These are phyloP conservation scores for Chloroceryle inda DNA, from an alignment of 2,797 vertebrate species.

Conservation along the genomic window DNA sequence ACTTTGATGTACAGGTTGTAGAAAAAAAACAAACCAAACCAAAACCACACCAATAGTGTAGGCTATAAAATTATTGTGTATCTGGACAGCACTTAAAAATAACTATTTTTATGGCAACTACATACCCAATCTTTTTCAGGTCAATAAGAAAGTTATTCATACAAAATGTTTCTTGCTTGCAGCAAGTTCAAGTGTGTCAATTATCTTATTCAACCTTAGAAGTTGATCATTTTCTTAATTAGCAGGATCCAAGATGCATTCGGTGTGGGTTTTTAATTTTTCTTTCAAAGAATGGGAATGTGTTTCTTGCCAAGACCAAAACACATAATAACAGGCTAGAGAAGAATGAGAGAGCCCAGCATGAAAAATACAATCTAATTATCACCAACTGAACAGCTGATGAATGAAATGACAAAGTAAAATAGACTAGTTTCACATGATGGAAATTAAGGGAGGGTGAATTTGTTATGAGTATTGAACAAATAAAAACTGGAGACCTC, in stretches of 20 bases:
- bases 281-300: background rate
- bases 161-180: background rate
- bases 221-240: conserved; percentile 58
- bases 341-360: conserved; percentile 14
- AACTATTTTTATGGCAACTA: conserved; percentile 47
- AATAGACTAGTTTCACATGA: background rate
- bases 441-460: background rate
- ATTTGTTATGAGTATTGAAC: background rate
- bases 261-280: background rate
- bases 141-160: background rate
- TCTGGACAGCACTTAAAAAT: background rate
- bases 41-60: background rate
- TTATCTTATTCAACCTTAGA: conserved; percentile 38
- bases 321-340: background rate
- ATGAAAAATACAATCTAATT: conserved; percentile 39
- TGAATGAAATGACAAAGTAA: conserved; percentile 3
- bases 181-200: background rate
- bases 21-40: background rate
- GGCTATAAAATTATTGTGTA: background rate
- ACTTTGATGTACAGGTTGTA: conserved; percentile 51
- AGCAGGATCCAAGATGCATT: conserved; percentile 48
- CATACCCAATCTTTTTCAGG: conserved; percentile 21
- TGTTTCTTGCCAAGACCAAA: conserved; percentile 49
- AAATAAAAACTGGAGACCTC: background rate
- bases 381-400: conserved; percentile 28